Evolutionary conservation across 2,888 invertebrate genomes (phyloP), one percentile per base, ranked within the genome.

Genomic region (Odontocolon sp.): DNA sequence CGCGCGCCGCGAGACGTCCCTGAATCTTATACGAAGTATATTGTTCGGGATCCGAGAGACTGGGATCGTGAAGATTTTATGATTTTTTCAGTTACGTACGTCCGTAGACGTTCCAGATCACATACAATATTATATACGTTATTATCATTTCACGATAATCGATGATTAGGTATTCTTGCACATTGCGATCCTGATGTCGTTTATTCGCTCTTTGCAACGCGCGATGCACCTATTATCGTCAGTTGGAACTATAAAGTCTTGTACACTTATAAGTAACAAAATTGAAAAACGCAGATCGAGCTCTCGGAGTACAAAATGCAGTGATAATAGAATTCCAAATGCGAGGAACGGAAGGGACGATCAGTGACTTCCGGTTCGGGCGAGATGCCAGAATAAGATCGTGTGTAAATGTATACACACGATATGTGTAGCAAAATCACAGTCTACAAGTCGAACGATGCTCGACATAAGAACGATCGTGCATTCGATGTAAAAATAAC

Each of bases 341-440:
- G 28, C 57, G 33, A 47, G 40, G 31, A 47, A 56, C 66, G 68
- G 47, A 66, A 73, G 71, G 50, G 68, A 42, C 54, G 77, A 78
- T 76, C 61, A 42, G 63, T 54, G 76, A 73, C 73, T 81, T 81
- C 73, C 78, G 79, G 76, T 31, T 76, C 42, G 74, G 79, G 74
- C 76, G 18, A 28, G 28, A 57, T 71, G 76, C 78, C 76, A 79
- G 72, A 33, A 38, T 57, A 67, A 57, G 31, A 54, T 3, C 11
- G 16, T 36, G 28, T 28, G 31, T 26, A 47, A 6, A 47, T 40
- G 33, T 40, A 47, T 33, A 23, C 38, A 36, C 14, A 54, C 28
- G 47, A 28, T 21, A 21, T 63, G 47, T 11, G 33, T 33, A 21
- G n/a, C 23, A 45, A 36, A n/a, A n/a, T n/a, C n/a, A n/a, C n/a